Conservation (phyloP, 2,888 invertebrate species). For the Magallana nippona region DNA sequence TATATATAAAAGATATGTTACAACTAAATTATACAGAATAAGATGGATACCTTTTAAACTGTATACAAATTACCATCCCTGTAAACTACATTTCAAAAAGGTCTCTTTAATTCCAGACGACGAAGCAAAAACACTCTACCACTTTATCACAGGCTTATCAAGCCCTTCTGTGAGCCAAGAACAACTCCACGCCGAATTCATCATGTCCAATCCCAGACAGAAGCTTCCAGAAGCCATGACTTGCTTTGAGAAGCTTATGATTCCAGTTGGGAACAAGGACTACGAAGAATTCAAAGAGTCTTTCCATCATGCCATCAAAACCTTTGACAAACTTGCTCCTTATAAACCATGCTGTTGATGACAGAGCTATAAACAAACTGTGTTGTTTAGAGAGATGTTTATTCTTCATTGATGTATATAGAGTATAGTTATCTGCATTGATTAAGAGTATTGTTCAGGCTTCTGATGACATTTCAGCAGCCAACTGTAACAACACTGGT, state of each 20-base stretch:
- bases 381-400: background rate
- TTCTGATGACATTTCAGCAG: no score
- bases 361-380: background rate
- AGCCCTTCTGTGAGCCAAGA: conserved; percentile 56
- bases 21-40: no score
- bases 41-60: no score
- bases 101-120: conserved; percentile 44
- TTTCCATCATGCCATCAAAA: conserved; percentile 47
- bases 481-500: no score
- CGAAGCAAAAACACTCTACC: conserved; percentile 51
- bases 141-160: conserved; percentile 54
- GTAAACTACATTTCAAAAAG: no score
- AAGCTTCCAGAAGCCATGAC: conserved; percentile 51
- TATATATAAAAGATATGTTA: no score
- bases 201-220: conserved; percentile 43
- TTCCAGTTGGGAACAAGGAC: conserved; percentile 54
- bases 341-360: background rate
- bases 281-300: conserved; percentile 52
- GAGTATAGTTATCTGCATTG: background rate
- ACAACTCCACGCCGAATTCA: conserved; percentile 50
- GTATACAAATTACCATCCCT: no score
- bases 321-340: conserved; percentile 25
- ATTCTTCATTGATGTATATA: background rate
- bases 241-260: conserved; percentile 47
- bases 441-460: no score